These are phyloP conservation scores for Wiebesia pumilae DNA, from an alignment of 1,140 invertebrate genomes.

Conservation along the genomic window DNA sequence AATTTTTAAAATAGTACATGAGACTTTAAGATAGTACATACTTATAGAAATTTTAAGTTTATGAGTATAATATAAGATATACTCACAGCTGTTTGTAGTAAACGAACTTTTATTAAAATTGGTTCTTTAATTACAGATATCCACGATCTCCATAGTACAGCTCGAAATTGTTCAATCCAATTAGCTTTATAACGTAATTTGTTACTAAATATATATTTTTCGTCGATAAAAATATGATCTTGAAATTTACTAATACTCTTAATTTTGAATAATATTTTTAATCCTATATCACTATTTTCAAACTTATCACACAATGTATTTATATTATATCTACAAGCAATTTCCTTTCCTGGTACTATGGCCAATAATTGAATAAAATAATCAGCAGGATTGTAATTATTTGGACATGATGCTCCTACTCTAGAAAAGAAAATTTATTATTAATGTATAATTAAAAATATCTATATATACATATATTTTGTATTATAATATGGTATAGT, in stretches of 20 bases:
- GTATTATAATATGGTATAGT: too few species aligned
- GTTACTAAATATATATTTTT: slow-evolving; percentile 32
- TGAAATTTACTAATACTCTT: slow-evolving; percentile 69
- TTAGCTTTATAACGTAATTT: slow-evolving; percentile 83
- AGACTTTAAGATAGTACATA: too few species aligned
- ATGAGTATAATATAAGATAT: slow-evolving; percentile 55
- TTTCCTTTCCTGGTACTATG: slow-evolving; percentile 88
- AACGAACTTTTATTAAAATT: slow-evolving; percentile 89
- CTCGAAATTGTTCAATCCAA: slow-evolving; percentile 91
- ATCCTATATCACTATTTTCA: slow-evolving; percentile 78
- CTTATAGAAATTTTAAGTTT: too few species aligned
- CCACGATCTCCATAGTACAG: slow-evolving; percentile 93
- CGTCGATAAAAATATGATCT: slow-evolving; percentile 27
- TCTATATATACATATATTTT: too few species aligned
- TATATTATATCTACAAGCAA: slow-evolving; percentile 83
- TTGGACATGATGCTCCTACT: slow-evolving; percentile 84
- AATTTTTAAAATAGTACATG: too few species aligned
- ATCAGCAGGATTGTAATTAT: slow-evolving; percentile 96
- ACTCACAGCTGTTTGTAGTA: slow-evolving; percentile 92
- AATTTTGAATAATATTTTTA: slow-evolving; percentile 76
- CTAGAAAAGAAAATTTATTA: slow-evolving; percentile 67
- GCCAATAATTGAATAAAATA: slow-evolving; percentile 95
- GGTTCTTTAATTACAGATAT: slow-evolving; percentile 92
- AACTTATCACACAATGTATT: slow-evolving; percentile 88
- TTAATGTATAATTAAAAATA: background rate